A percentile compares a stretch with the other conserved stretches of the same genome.
phyloP scores from a whole-genome alignment of 2,888 invertebrate species.

The Cephus rjabovi region DNA sequence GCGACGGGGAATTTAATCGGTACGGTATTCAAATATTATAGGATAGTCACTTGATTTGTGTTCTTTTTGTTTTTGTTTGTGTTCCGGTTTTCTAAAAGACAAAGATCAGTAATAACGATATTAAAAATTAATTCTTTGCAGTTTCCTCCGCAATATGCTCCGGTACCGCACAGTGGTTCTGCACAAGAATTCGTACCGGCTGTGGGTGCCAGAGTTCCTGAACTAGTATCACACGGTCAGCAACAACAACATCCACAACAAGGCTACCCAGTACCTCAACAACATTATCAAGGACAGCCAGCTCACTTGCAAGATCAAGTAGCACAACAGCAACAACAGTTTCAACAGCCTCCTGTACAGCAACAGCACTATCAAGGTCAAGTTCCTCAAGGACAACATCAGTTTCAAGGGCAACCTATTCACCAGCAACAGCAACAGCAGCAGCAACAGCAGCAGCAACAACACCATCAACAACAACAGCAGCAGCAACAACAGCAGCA shows the following conservation, averaged over 20 bases:
- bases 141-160: slow-evolving; percentile 17
- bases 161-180: background rate
- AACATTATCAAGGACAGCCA: slow-evolving; percentile 40
- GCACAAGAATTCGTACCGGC: slow-evolving; percentile 9
- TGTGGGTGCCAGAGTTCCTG: slow-evolving; percentile 8
- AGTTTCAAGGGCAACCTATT: slow-evolving; percentile 29
- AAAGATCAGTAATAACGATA: background rate
- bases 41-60: no score
- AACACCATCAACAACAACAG: slow-evolving; percentile 39
- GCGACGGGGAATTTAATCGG: no score
- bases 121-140: background rate
- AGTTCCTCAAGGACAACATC: slow-evolving; percentile 26
- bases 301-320: slow-evolving; percentile 37
- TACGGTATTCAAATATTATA: no score
- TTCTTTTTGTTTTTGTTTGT: no score
- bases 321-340: slow-evolving; percentile 40
- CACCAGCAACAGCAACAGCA: slow-evolving; percentile 44
- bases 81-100: no score
- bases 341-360: slow-evolving; percentile 31
- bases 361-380: slow-evolving; percentile 28
- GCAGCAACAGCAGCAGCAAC: slow-evolving; percentile 44
- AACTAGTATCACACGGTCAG: slow-evolving; percentile 24
- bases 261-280: slow-evolving; percentile 26
- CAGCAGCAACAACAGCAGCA: slow-evolving; percentile 46
- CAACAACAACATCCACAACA: slow-evolving; percentile 39